A percentile compares a stretch with the other conserved stretches of the same genome.
Conservation (phyloP, 1,140 invertebrate genomes). For the Drosophila bocqueti region DNA sequence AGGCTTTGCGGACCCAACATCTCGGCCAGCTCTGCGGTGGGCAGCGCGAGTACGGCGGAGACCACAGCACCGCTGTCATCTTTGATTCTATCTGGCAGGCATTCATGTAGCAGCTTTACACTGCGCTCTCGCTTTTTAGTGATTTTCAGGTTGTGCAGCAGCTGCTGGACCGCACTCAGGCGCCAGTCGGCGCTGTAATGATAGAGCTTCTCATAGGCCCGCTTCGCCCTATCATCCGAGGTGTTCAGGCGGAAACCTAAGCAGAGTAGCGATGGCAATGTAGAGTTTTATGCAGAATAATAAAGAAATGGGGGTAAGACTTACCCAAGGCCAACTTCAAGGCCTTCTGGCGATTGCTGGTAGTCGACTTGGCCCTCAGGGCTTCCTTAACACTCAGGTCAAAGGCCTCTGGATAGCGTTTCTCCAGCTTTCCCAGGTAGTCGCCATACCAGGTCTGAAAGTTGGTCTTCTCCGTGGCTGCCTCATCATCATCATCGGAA, state of each 20-base stretch:
- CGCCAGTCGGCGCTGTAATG: conserved; percentile 88
- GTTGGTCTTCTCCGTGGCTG: conserved; percentile 34
- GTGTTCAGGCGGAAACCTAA: conserved; percentile 86
- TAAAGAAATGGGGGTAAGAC: not conserved
- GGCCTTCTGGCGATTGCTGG: conserved; percentile 60
- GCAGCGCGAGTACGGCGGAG: conserved; percentile 85
- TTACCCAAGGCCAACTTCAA: conserved; percentile 78
- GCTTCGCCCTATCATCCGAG: conserved; percentile 85
- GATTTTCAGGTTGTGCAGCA: conserved; percentile 85
- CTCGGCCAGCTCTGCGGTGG: conserved; percentile 82
- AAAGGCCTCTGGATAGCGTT: conserved; percentile 88
- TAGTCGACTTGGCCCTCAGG: conserved; percentile 58
- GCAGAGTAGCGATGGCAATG: not conserved
- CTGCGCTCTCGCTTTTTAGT: conserved; percentile 77
- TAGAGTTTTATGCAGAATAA: not conserved
- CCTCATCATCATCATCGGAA: conserved; percentile 78
- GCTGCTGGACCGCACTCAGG: conserved; percentile 87
- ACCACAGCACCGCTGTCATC: conserved; percentile 87
- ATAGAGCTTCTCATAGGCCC: conserved; percentile 89
- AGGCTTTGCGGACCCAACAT: conserved; percentile 77
- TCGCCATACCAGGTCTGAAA: conserved; percentile 86
- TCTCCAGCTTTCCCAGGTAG: conserved; percentile 87
- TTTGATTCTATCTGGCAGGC: conserved; percentile 86
- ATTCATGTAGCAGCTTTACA: conserved; percentile 86
- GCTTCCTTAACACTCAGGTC: conserved; percentile 87